Base-by-base conservation (phyloP, 1,140 invertebrate genomes). In the Agrypnia vestita region DNA sequence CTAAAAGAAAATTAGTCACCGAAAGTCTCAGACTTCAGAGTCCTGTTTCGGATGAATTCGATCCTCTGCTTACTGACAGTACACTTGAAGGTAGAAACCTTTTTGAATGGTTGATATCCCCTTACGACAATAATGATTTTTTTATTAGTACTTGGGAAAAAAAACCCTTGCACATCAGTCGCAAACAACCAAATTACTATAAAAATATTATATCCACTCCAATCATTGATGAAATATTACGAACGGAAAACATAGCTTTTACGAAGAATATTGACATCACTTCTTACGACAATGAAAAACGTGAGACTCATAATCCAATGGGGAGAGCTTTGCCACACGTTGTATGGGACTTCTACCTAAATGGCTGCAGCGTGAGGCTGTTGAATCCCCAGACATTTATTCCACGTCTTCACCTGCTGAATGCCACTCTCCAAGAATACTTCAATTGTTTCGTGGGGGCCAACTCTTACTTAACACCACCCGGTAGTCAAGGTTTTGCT, bases 391-490 rank as follows among this genome's bases (percentile, higher is more conserved):
- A 90, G 83, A 95, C 95, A 0, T 99, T 96, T 85, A 91, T 95
- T 69, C 85, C 90, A 4, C 89, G 89, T 67, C 83, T 95, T 46
- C 92, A 93, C 84, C 84, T 89, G 15, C 75, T 95, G 4, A 93
- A 93, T 88, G 88, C 95, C n/a, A 92, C 92, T 10, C 87, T 99
- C 64, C 98, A 99, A 89, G 98, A 99, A 88, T 95, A 93, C 85
- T 99, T 99, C 86, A 94, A 95, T 62, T 97, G 95, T 78, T 95
- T 97, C 89, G 96, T 98, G 59, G 98, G 98, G 10, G 95, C 96
- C 3, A 99, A 99, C 93, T 92, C 94, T 12, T 99, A 99, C 86
- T 87, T 99, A 61, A 99, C 98, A n/a, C 98, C 98, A 13, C 94
- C 97, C 9, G 94, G 95, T 76, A 95, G 95, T 84, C 97, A 99